Evolutionary conservation across 2,113 vertebrate species (phyloP).

Genomic region (Eurystomus gularis): DNA sequence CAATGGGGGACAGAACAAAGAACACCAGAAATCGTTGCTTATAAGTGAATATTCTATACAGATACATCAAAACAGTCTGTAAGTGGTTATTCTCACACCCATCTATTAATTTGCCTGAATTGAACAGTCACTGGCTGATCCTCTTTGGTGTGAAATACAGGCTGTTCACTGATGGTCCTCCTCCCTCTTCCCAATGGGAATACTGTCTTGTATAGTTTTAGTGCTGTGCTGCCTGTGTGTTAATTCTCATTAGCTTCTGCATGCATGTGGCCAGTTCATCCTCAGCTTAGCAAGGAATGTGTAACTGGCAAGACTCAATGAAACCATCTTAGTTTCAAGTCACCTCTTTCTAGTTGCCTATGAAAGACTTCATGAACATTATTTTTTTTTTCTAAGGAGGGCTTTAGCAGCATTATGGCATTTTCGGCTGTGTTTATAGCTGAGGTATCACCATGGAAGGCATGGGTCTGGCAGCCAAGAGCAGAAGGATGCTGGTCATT

Average conservation of each 20-base stretch:
- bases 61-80: not conserved
- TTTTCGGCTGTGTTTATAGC: not conserved
- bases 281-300: not conserved
- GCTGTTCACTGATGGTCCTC: not conserved
- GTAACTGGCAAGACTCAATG: not conserved
- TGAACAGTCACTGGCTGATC: not conserved
- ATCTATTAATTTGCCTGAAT: not conserved
- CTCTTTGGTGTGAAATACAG: not conserved
- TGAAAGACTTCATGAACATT: not conserved
- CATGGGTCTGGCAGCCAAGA: not conserved
- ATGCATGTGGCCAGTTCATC: too few species aligned
- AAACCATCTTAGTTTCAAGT: not conserved
- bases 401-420: not conserved
- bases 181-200: not conserved
- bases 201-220: not conserved
- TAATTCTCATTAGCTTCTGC: not conserved
- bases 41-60: not conserved
- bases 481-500: not conserved
- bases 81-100: not conserved
- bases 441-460: not conserved
- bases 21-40: not conserved
- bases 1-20: not conserved
- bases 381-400: not conserved
- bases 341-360: not conserved
- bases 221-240: not conserved